Evolutionary conservation across 2,113 vertebrate genomes (phyloP).

Genomic region (Cochlearius cochlearius): DNA sequence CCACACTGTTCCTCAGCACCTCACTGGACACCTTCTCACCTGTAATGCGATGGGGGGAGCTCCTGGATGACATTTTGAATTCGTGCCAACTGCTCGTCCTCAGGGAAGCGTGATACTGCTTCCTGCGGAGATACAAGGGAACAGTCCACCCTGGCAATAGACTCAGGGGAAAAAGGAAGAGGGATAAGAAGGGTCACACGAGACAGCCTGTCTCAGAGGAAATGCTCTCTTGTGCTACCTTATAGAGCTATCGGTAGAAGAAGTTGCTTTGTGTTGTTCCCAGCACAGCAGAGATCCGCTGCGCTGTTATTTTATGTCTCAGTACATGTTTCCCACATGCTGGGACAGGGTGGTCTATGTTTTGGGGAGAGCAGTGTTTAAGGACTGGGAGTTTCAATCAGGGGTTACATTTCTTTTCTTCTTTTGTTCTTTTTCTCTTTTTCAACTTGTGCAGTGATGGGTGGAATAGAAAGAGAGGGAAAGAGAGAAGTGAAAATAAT

Average conservation of each 20-base stretch:
- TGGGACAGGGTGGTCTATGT: not conserved
- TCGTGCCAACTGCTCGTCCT: conserved; percentile 84
- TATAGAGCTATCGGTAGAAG: not conserved
- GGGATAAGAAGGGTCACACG: not conserved
- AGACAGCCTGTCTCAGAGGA: not conserved
- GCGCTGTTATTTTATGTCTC: not conserved
- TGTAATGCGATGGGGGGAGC: conserved; percentile 90
- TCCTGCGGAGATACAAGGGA: conserved; percentile 70
- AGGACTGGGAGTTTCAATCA: not conserved
- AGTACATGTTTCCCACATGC: rapidly evolving
- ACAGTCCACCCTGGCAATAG: not conserved
- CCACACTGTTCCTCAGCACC: not conserved
- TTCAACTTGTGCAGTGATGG: not conserved
- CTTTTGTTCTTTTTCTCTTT: not conserved
- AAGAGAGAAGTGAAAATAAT: not conserved
- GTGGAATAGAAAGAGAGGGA: not conserved
- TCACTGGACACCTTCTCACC: conserved; percentile 69
- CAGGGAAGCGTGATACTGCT: conserved; percentile 79
- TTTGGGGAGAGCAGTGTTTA: not conserved
- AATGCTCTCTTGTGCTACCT: not conserved
- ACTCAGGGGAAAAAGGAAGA: conserved; percentile 13
- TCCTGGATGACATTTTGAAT: conserved; percentile 91
- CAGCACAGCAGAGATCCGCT: not conserved
- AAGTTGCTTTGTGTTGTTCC: not conserved
- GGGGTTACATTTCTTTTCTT: not conserved